Base-by-base conservation (phyloP, 2,797 vertebrate genomes). In the Cossypha niveicapilla region DNA sequence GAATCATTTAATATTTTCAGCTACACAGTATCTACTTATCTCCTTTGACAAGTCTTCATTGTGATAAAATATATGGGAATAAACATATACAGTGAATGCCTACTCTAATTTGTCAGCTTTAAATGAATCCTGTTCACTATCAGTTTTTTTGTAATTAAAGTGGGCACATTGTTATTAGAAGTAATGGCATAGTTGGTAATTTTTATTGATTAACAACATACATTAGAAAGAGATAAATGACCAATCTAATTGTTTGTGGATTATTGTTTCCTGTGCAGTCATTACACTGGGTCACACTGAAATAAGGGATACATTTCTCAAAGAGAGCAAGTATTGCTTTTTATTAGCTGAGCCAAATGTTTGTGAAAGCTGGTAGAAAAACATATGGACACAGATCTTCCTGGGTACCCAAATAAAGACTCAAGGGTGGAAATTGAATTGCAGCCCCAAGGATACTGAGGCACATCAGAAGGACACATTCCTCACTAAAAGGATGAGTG, bases 161-260 rank as follows among this genome's bases (percentile, higher is more conserved):
- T 65, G 25, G 61, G 50, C 54, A 83, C 39, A 39, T 13, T 83
- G 56, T 73, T 95, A 96, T 93, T 81, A 60, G 74, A 94, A 92
- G 76, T 88, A 94, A 93, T 87, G 72, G 34, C 61, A 92, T 56
- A 28, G 62, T 18, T 93, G 81, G 72, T 85, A 93, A 88, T 91
- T 94, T 92, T 91, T 94, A 97, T 96, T 95, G 96, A 97, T 96
- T 92, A 65, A 25, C 30, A 71, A 68, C 81, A 68, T 66, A 72
- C 50, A 91, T 88, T 90, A 90, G 60, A 90, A 92, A 53, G 71
- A 94, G 78, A 95, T 72, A 93, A 92, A 96, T 82, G 88, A 61
- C 51, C 41, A 61, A 4, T 62, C 8, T 91, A 96, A 95, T 94
- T 89, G 74, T 81, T 90, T 92, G 56, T 81, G 44, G 45, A 42